Conservation (phyloP, 2,888 invertebrate species). For the Trachelus iudaicus region DNA sequence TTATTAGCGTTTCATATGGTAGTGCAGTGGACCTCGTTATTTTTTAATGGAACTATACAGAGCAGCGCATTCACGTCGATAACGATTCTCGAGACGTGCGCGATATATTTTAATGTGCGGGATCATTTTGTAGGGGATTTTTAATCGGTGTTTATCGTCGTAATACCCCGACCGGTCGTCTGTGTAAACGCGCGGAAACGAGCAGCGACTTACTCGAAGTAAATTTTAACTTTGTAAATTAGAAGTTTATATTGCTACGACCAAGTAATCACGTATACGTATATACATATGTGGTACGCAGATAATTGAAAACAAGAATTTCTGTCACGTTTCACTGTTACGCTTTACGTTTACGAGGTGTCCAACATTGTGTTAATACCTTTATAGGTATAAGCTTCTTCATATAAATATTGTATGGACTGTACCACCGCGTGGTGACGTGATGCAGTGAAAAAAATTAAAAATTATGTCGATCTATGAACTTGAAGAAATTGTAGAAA, state of each 20-base stretch:
- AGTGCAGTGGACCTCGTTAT: background rate
- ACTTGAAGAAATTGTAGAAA: background rate
- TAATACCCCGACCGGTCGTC: background rate
- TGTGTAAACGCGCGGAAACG: background rate
- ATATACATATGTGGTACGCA: background rate
- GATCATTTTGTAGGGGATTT: background rate
- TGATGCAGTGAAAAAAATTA: background rate
- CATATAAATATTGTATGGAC: background rate
- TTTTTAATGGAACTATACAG: background rate
- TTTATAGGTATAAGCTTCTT: background rate
- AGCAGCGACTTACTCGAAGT: background rate
- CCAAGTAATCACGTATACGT: background rate
- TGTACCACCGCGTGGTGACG: background rate
- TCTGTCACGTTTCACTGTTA: background rate
- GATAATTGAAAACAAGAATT: background rate
- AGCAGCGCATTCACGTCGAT: background rate
- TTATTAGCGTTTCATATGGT: background rate
- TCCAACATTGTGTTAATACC: background rate
- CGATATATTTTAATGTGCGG: background rate
- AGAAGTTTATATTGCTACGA: background rate
- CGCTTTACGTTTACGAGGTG: background rate
- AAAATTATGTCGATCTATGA: background rate
- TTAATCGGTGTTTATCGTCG: background rate
- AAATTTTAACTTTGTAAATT: background rate
- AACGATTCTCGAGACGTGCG: background rate